phyloP scores from a whole-genome alignment of 1,140 invertebrate genomes.

The Musca domestica region DNA sequence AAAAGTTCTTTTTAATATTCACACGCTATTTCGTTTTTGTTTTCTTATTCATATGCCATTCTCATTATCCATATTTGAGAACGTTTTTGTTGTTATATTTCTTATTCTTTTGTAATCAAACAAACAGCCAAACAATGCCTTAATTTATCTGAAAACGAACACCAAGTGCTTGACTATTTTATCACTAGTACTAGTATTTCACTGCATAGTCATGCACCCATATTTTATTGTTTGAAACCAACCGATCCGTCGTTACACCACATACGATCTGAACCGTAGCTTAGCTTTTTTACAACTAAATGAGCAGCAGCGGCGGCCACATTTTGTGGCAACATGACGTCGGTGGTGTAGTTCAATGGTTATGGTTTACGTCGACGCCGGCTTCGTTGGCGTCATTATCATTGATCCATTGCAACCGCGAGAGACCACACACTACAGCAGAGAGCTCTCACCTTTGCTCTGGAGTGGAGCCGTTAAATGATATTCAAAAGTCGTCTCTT shows the following conservation, averaged over 20 bases:
- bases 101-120: background rate
- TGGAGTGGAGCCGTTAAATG: too few relatives aligned
- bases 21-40: background rate
- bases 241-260: constrained; percentile 10
- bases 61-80: too few relatives aligned
- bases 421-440: background rate
- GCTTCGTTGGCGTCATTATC: too few relatives aligned
- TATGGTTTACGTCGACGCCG: background rate
- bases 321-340: constrained; percentile 10
- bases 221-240: background rate
- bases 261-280: background rate
- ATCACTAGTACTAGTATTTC: too few relatives aligned
- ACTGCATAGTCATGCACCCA: too few relatives aligned
- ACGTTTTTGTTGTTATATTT: background rate
- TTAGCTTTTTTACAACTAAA: constrained; percentile 15
- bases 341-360: constrained; percentile 10
- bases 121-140: too few relatives aligned
- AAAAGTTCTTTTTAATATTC: background rate
- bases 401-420: too few relatives aligned
- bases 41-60: background rate
- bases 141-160: too few relatives aligned
- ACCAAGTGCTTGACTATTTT: too few relatives aligned
- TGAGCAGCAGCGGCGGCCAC: background rate
- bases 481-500: too few relatives aligned
- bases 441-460: too few relatives aligned